Evolutionary conservation across 2,797 vertebrate species (phyloP), one percentile per base, ranked within the genome.

Genomic region (Spinibarbus caldwelli): DNA sequence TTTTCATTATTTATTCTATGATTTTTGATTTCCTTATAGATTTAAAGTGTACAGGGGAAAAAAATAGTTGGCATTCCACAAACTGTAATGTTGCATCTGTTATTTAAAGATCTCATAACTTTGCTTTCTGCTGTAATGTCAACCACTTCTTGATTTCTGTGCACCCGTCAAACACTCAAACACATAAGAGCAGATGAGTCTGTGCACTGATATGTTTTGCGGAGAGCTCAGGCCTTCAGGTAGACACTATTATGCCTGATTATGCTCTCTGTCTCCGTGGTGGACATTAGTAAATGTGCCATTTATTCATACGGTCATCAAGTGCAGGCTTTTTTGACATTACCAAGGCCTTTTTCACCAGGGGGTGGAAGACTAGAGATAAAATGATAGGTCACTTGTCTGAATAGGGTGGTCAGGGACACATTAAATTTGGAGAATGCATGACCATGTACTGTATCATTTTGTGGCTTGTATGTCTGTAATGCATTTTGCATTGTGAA

Each of bases 211-310:
- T 95, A 93, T 92, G 88, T 91, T 91, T 87, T 91, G 92, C 70
- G 77, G 70, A 82, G 43, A 86, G 83, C 81, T 83, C 88, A 67
- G 75, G 91, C 87, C 83, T 78, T 86, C 64, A 92, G 88, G 90
- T 92, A 93, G 93, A 94, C 94, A 93, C 92, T 93, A 94, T 95
- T 96, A 95, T 93, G 91, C 90, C 93, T 95, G 94, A 96, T 96
- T 95, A 94, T 91, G 91, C 94, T 94, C 93, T 94, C 90, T 90
- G 89, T 93, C 92, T 93, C 93, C 91, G 91, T 91, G 91, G 92
- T 93, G 90, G 92, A 93, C 92, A 93, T 95, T 94, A 93, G 91
- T 90, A 93, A 94, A 95, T 95, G 93, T 82, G 89, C 87, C 91
- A 94, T 93, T 93, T 95, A 95, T 95, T 95, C 94, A 95, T 95